Conservation (phyloP, 2,797 vertebrate species). For the Serranus cabrilla region DNA sequence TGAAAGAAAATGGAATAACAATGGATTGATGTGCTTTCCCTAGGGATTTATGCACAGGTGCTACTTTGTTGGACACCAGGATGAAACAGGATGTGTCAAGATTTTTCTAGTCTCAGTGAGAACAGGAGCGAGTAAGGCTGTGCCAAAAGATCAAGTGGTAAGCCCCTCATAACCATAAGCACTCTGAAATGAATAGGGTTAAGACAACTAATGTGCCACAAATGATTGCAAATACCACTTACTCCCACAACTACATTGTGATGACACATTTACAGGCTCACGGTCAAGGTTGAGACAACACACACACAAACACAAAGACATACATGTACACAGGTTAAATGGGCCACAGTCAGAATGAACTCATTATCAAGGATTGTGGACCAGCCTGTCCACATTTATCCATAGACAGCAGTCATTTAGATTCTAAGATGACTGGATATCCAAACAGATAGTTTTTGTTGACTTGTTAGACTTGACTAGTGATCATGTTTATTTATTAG, state of each 20-base stretch:
- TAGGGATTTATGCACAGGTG: conserved; percentile 64
- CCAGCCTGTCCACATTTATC: not conserved
- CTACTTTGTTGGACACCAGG: conserved; percentile 51
- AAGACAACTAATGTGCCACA: conserved; percentile 28
- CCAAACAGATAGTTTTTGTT: not conserved
- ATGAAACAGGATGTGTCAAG: conserved; percentile 29
- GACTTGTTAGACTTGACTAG: conserved; percentile 13
- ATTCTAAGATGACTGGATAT: conserved; percentile 7
- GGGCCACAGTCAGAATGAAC: not conserved
- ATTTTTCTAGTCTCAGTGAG: conserved; percentile 40
- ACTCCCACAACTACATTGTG: not conserved
- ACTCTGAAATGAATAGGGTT: conserved; percentile 10
- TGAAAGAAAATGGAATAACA: conserved; percentile 22
- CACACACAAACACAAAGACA: no score
- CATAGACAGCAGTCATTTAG: not conserved
- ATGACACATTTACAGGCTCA: not conserved
- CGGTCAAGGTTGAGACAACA: not conserved
- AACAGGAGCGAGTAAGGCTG: conserved; percentile 35
- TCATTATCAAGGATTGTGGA: not conserved
- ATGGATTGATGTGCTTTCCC: conserved; percentile 36
- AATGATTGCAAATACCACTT: not conserved
- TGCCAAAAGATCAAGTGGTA: conserved; percentile 42
- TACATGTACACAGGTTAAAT: not conserved
- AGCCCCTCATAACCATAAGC: conserved; percentile 23
- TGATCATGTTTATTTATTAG: conserved; percentile 1